Conservation (phyloP, 2,797 vertebrate species). For the Manis pentadactyla region DNA sequence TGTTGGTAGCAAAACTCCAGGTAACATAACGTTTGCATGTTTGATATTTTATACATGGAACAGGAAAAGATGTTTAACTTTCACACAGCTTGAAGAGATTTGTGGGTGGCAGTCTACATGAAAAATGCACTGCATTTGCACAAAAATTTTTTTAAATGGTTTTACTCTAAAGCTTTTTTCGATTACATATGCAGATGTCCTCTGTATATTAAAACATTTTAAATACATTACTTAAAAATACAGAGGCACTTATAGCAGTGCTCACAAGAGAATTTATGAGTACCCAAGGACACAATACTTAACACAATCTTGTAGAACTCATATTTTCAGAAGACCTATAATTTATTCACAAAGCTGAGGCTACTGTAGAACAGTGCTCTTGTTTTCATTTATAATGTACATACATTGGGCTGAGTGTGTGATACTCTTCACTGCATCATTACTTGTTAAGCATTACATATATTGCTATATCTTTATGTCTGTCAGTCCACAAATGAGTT, state of each 20-base stretch:
- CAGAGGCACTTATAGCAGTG: constrained; percentile 51
- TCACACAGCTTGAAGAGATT: not conserved
- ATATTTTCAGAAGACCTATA: constrained; percentile 54
- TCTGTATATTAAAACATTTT: constrained; percentile 3
- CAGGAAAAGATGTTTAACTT: not conserved
- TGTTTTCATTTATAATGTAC: constrained; percentile 58
- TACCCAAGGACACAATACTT: constrained; percentile 10
- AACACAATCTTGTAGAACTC: constrained; percentile 63
- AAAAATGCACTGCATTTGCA: constrained; percentile 36
- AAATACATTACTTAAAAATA: constrained; percentile 56
- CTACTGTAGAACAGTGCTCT: not conserved
- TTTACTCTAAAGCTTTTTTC: not conserved
- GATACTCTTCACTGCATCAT: not conserved
- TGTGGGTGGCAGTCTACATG: not conserved
- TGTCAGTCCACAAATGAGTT: constrained; percentile 35
- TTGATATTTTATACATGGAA: constrained; percentile 24
- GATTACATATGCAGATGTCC: not conserved
- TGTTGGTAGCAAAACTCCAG: not conserved
- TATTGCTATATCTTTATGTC: not conserved
- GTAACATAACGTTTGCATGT: not conserved
- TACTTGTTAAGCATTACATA: not conserved
- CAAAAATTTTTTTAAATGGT: not conserved
- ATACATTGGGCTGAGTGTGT: not conserved
- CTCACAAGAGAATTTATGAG: constrained; percentile 52
- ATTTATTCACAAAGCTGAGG: constrained; percentile 61